phyloP scores from a whole-genome alignment of 1,140 invertebrate species.

The Cardiocondyla obscurior region DNA sequence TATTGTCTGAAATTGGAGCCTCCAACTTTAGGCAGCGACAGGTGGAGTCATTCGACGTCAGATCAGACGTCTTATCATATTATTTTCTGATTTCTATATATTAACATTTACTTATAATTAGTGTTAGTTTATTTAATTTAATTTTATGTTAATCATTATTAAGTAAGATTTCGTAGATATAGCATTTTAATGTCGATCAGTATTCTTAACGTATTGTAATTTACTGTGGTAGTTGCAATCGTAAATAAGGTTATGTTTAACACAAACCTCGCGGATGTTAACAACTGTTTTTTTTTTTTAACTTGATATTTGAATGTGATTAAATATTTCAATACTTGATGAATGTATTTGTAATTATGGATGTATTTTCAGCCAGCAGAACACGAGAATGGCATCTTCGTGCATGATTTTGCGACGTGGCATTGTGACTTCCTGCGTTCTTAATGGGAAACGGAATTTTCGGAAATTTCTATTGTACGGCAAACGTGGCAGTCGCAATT shows the following conservation, averaged over 20 bases:
- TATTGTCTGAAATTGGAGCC: no score
- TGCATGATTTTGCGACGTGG: slow-evolving; percentile 74
- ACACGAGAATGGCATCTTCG: slow-evolving; percentile 38
- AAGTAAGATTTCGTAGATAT: not conserved
- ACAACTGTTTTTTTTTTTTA: not conserved
- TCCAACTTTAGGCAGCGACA: no score
- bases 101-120: not conserved
- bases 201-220: not conserved
- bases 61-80: no score
- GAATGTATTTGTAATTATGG: not conserved
- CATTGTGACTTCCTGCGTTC: slow-evolving; percentile 85
- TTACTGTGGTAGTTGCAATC: not conserved
- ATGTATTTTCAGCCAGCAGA: not conserved
- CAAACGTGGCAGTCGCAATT: slow-evolving; percentile 88
- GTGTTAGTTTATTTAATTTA: not conserved
- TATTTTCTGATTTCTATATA: no score
- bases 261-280: not conserved
- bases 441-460: slow-evolving; percentile 91
- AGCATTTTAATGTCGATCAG: not conserved
- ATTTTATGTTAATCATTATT: not conserved
- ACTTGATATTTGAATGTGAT: not conserved
- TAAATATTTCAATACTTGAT: no score
- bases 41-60: no score
- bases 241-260: slow-evolving; percentile 7
- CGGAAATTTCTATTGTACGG: slow-evolving; percentile 89